Percentiles rank a stretch among this genome's conserved stretches.
phyloP scores from a whole-genome alignment of 2,797 vertebrate species.

The Sebastes flavidus region DNA sequence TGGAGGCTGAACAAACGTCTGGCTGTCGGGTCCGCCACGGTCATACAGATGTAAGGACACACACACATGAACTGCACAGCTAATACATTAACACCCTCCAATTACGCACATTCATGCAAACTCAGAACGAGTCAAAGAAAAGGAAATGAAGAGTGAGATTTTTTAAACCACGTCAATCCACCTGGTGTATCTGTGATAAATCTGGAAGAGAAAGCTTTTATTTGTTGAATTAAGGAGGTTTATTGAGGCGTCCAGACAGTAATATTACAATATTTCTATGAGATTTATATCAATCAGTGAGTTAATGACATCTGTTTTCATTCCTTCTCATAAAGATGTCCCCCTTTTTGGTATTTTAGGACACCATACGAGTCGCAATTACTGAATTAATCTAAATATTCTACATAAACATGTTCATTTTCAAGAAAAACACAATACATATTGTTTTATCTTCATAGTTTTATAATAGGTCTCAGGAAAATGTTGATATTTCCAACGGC shows the following conservation, averaged over 20 bases:
- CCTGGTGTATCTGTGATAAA: background rate
- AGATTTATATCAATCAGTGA: background rate
- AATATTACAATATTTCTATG: background rate
- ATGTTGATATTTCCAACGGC: no score
- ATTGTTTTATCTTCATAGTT: no score
- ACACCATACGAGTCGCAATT: background rate
- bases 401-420: background rate
- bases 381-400: background rate
- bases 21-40: background rate
- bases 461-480: no score
- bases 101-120: background rate
- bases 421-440: no score
- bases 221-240: background rate
- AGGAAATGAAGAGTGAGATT: background rate
- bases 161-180: background rate
- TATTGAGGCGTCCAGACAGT: background rate
- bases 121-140: background rate
- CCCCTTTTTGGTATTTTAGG: background rate
- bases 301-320: background rate
- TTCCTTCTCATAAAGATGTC: background rate
- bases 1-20: conserved; percentile 45
- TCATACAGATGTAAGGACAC: conserved; percentile 9
- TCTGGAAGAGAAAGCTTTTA: background rate
- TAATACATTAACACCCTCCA: background rate
- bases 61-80: background rate